Evolutionary conservation across 2,113 vertebrate genomes (phyloP).

Genomic region (Poeciliopsis occidentalis): DNA sequence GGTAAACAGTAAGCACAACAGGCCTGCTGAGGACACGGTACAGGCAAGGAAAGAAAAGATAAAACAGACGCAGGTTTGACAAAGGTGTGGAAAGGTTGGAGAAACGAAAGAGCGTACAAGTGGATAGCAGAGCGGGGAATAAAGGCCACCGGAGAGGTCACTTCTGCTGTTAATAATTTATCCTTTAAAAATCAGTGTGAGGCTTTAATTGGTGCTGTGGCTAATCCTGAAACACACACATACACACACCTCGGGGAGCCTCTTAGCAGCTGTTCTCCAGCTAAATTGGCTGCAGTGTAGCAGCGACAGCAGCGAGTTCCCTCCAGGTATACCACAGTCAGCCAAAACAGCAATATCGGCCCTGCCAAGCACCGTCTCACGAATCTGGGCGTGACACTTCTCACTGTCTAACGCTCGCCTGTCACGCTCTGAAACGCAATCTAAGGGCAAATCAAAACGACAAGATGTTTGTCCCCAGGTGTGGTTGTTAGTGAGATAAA

Average conservation of each 20-base stretch:
- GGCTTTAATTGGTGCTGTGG: conserved; percentile 78
- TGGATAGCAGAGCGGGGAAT: conserved; percentile 29
- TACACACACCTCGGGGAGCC: conserved; percentile 69
- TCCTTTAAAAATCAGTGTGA: conserved; percentile 72
- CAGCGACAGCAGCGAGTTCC: conserved; percentile 51
- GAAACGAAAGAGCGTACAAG: conserved; percentile 18
- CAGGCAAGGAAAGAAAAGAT: conserved; percentile 10
- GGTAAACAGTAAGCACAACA: conserved; percentile 10
- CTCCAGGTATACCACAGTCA: conserved; percentile 66
- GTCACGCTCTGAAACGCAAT: conserved; percentile 65
- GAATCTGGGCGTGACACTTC: conserved; percentile 68
- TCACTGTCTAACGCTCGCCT: conserved; percentile 55
- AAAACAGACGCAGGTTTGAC: background rate
- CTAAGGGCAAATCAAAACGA: conserved; percentile 59
- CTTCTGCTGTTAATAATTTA: conserved; percentile 82
- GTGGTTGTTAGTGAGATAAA: conserved; percentile 49
- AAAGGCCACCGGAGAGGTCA: conserved; percentile 74
- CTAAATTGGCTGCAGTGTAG: conserved; percentile 71
- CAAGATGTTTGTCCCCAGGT: conserved; percentile 43
- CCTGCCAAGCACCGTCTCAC: conserved; percentile 57
- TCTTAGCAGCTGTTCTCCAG: conserved; percentile 76
- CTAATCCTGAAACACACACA: conserved; percentile 70
- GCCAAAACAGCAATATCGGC: conserved; percentile 61
- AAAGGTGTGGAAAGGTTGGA: conserved; percentile 20
- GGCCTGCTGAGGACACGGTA: background rate